phyloP scores from a whole-genome alignment of 2,113 vertebrate genomes.

The Naja naja region DNA sequence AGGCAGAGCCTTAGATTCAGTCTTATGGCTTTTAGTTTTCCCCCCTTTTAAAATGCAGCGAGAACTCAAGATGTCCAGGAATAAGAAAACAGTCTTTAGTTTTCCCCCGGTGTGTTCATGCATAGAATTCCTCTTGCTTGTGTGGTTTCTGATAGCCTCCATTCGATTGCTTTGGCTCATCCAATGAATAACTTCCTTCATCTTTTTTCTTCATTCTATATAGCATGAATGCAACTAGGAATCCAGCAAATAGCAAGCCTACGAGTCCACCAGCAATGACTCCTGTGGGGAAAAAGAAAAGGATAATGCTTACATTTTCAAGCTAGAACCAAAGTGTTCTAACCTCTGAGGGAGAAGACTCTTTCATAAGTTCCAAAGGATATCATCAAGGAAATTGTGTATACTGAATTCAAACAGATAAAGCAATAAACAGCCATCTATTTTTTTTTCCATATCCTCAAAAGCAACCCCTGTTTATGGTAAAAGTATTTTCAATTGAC shows the following conservation, averaged over 20 bases:
- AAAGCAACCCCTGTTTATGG: not conserved
- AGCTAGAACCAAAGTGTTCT: not conserved
- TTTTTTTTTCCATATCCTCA: not conserved
- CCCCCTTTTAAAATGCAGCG: conserved; percentile 56
- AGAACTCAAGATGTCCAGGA: conserved; percentile 62
- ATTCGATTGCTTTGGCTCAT: conserved; percentile 72
- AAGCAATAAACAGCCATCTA: not conserved
- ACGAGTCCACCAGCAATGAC: conserved; percentile 80
- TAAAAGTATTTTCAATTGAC: not conserved
- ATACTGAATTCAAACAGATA: not conserved
- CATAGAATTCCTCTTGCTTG: conserved; percentile 76
- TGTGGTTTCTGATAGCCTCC: conserved; percentile 75
- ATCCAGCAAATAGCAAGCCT: conserved; percentile 74
- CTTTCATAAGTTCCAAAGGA: not conserved
- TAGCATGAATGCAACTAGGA: conserved; percentile 77
- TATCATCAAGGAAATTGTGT: not conserved
- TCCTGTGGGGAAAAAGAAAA: conserved; percentile 59
- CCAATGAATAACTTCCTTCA: conserved; percentile 74
- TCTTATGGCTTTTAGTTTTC: conserved; percentile 68
- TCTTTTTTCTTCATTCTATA: conserved; percentile 85
- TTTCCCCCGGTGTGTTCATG: conserved; percentile 64
- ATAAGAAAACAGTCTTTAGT: conserved; percentile 50
- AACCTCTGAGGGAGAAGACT: not conserved
- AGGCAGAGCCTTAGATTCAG: conserved; percentile 50
- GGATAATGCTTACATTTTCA: not conserved